phyloP scores from a whole-genome alignment of 92 coral and sea anemone genomes.

The Phymanthus crucifer region DNA sequence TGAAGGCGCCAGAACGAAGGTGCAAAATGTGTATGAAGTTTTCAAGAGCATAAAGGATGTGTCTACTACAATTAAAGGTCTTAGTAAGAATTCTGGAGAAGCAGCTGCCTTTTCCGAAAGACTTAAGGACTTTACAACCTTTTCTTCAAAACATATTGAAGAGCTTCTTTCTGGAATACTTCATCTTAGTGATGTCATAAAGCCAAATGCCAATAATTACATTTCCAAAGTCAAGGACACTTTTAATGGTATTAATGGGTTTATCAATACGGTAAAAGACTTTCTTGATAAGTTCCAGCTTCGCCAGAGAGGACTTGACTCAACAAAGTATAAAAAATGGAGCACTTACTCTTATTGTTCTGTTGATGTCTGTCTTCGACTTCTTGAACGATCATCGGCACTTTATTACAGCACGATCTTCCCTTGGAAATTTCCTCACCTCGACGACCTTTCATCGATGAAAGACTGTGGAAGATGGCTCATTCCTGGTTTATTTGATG shows the following conservation, averaged over 20 bases:
- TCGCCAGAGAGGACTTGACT: constrained; percentile 87
- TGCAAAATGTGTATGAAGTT: constrained; percentile 63
- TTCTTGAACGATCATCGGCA: constrained; percentile 75
- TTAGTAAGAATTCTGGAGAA: constrained; percentile 60
- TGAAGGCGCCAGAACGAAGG: constrained; percentile 68
- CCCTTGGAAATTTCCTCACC: constrained; percentile 88
- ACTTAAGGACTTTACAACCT: constrained; percentile 56
- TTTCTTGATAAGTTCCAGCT: constrained; percentile 81
- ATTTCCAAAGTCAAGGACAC: constrained; percentile 55
- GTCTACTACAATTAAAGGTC: constrained; percentile 75
- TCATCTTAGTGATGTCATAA: constrained; percentile 71
- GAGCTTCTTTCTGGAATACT: constrained; percentile 76
- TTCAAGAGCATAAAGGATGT: constrained; percentile 69
- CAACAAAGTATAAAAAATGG: constrained; percentile 65
- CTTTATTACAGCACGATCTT: constrained; percentile 75
- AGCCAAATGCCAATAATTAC: constrained; percentile 71
- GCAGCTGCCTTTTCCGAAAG: constrained; percentile 71
- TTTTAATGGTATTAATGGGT: constrained; percentile 60
- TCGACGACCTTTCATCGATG: constrained; percentile 92
- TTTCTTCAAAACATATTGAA: constrained; percentile 74
- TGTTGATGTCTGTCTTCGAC: constrained; percentile 73
- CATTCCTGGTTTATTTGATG: constrained; percentile 91
- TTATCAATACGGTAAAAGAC: constrained; percentile 68
- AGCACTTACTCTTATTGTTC: constrained; percentile 84
- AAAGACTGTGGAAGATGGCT: constrained; percentile 82